Base-by-base conservation (phyloP, 2,113 vertebrate species). In the Hoplias malabaricus region DNA sequence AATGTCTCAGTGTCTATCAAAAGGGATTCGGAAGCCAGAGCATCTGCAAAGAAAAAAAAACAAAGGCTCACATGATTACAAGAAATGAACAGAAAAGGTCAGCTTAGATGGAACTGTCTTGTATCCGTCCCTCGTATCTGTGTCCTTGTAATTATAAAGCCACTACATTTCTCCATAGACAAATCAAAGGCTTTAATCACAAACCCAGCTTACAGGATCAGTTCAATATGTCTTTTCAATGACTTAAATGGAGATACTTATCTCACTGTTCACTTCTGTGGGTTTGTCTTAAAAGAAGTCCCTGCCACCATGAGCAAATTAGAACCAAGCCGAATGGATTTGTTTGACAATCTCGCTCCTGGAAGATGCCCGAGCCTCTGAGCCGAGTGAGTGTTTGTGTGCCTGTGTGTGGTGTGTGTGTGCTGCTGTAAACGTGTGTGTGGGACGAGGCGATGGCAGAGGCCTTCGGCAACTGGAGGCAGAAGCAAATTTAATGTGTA, bases 401-500 rank as follows among this genome's bases (percentile, higher is more conserved):
- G 43, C 40, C 29, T 72, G 53, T 29, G 13, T 72, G 23, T 27
- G 53, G 23, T 27, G 53, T 42, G 53, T 59, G 25, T 42, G 36
- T 43, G n/a, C n/a, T n/a, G n/a, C n/a, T n/a, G n/a, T n/a, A n/a
- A n/a, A n/a, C n/a, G 29, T 73, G 54, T 31, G 25, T 31, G 13
- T 57, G 33, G 29, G 25, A 59, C 13, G 14, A 31, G 10, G 14
- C 29, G 29, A 59, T 59, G 56, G 56, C 1, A 3, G 11, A 25
- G 69, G 48, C 25, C 21, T 48, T 74, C 33, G 42, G 34, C 42
- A 57, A 74, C 74, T 56, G 16, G 31, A 83, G 56, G 56, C 63
- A 73, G 36, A 31, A 56, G 73, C 38, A 65, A 77, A 48, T 83
- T 73, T 70, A 66, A 77, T 70, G 75, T 63, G 57, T 27, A 57